These are phyloP conservation scores for Spea hammondii DNA, from an alignment of 2,797 vertebrate species.

Conservation along the genomic window DNA sequence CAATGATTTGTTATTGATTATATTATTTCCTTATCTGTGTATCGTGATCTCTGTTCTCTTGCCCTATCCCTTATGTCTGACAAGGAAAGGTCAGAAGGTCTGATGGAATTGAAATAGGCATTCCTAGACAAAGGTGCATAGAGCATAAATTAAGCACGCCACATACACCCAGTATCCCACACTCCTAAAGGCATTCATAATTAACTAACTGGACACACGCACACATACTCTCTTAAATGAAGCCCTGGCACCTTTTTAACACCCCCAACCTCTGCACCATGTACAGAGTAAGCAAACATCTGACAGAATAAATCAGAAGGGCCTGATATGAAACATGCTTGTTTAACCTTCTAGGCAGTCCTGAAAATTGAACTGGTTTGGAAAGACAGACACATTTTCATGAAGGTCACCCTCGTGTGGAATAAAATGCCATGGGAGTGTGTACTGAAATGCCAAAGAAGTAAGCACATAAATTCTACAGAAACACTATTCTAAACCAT, in stretches of 20 bases:
- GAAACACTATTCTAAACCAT: too few relatives aligned
- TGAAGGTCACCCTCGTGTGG: neutral
- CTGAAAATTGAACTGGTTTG: neutral
- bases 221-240: neutral
- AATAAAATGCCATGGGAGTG: too few relatives aligned
- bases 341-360: slow-evolving; percentile 52
- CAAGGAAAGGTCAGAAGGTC: slow-evolving; percentile 15
- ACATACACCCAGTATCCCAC: neutral
- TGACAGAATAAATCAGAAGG: slow-evolving; percentile 60
- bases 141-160: slow-evolving; percentile 8
- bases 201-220: neutral
- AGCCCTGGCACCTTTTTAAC: neutral
- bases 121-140: slow-evolving; percentile 8
- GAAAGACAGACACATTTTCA: slow-evolving; percentile 4
- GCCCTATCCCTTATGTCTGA: neutral
- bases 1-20: slow-evolving; percentile 1
- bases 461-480: too few relatives aligned
- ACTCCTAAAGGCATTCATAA: neutral
- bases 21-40: neutral
- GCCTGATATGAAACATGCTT: slow-evolving; percentile 57
- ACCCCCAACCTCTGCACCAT: slow-evolving; percentile 30
- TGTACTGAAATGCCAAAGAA: too few relatives aligned
- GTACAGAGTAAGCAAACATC: slow-evolving; percentile 51
- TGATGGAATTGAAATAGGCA: slow-evolving; percentile 8
- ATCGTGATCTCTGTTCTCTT: neutral